A percentile compares a stretch with the other conserved stretches of the same genome.
These are phyloP conservation scores for Serrognathus titanus DNA, from an alignment of 2,888 invertebrate genomes.

Conservation along the genomic window DNA sequence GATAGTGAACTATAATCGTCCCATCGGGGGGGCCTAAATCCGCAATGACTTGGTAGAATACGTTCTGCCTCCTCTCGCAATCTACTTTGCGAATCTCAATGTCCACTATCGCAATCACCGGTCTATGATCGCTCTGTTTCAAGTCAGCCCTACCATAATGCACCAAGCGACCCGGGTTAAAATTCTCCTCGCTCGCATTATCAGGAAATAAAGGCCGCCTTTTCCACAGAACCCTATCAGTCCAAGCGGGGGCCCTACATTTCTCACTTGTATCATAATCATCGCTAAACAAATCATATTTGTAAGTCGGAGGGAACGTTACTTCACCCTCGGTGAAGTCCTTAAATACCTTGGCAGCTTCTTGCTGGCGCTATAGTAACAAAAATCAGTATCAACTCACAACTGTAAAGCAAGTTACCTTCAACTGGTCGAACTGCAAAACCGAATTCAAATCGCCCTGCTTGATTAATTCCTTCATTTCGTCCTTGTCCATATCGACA, in stretches of 20 bases:
- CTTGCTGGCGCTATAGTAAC: constrained; percentile 62
- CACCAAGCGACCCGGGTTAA: constrained; percentile 69
- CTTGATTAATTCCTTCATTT: constrained; percentile 80
- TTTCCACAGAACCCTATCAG: constrained; percentile 95
- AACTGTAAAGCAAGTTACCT: constrained; percentile 38
- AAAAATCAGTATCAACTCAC: no score
- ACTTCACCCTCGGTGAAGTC: constrained; percentile 92
- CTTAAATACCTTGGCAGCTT: constrained; percentile 80
- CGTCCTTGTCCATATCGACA: constrained; percentile 92
- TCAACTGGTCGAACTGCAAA: constrained; percentile 84
- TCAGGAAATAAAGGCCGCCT: constrained; percentile 72
- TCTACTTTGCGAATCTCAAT: constrained; percentile 82
- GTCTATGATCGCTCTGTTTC: constrained; percentile 96
- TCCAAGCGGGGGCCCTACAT: constrained; percentile 96
- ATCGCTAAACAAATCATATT: constrained; percentile 97
- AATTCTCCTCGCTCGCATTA: constrained; percentile 61
- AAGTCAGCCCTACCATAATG: constrained; percentile 92
- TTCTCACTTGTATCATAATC: constrained; percentile 99
- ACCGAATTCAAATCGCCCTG: constrained; percentile 72
- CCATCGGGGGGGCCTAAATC: constrained; percentile 94
- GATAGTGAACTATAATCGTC: constrained; percentile 73
- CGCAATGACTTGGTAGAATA: constrained; percentile 76
- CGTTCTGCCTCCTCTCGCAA: constrained; percentile 68
- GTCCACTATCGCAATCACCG: constrained; percentile 89
- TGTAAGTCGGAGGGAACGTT: constrained; percentile 94